phyloP scores from a whole-genome alignment of 2,797 vertebrate genomes.

The Mormyrops boulengeri region DNA sequence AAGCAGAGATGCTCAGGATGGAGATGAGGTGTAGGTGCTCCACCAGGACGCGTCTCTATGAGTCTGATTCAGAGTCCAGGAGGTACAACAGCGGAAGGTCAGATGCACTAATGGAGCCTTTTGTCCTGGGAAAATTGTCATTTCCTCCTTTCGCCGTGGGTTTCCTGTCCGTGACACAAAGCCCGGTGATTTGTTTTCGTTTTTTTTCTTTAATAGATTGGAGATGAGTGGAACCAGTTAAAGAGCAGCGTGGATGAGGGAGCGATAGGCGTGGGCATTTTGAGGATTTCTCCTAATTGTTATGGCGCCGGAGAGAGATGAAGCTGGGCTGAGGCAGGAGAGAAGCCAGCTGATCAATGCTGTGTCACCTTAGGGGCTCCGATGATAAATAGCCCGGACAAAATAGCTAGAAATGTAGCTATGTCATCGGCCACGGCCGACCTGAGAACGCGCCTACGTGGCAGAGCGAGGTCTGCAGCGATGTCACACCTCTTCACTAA shows the following conservation, averaged over 20 bases:
- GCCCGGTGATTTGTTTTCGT: slow-evolving; percentile 56
- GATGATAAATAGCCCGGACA: not conserved
- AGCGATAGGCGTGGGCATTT: not conserved
- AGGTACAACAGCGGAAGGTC: slow-evolving; percentile 58
- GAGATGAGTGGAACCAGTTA: not conserved
- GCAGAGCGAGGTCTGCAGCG: not conserved
- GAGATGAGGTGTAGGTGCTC: not conserved
- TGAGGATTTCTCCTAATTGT: not conserved
- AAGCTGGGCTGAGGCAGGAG: slow-evolving; percentile 25
- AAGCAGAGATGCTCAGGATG: not conserved
- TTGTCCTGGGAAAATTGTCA: slow-evolving; percentile 62
- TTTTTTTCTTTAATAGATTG: slow-evolving; percentile 35
- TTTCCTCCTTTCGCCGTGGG: slow-evolving; percentile 57
- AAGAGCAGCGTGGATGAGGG: not conserved
- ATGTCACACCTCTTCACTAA: not conserved
- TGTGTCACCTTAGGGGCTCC: not conserved
- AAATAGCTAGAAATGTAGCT: not conserved
- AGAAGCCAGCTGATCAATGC: slow-evolving; percentile 12
- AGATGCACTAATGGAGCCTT: slow-evolving; percentile 63
- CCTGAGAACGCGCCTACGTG: not conserved
- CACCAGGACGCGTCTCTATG: not conserved
- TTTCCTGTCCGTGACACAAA: slow-evolving; percentile 55
- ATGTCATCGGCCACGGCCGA: not conserved
- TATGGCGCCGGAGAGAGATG: slow-evolving; percentile 32
- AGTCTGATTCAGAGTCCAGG: slow-evolving; percentile 47